phyloP scores from a whole-genome alignment of 2,113 vertebrate genomes.

The Micromys minutus region DNA sequence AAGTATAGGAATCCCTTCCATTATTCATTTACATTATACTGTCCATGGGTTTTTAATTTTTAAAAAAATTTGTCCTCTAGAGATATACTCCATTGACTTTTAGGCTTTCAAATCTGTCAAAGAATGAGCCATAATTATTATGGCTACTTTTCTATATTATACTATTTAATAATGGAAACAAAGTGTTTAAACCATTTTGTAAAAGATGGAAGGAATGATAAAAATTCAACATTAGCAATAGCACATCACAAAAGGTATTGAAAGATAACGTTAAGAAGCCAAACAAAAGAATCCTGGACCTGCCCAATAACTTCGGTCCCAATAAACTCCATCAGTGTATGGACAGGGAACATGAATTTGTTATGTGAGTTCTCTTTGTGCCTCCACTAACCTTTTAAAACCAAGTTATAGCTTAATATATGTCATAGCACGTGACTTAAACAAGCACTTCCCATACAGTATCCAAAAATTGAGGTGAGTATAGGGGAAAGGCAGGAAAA shows the following conservation, averaged over 20 bases:
- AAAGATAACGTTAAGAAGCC: not conserved
- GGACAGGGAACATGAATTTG: not conserved
- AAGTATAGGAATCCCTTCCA: constrained; percentile 47
- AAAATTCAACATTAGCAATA: not conserved
- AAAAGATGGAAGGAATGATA: not conserved
- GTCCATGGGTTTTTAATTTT: constrained; percentile 43
- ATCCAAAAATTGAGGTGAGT: not conserved
- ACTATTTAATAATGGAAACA: not conserved
- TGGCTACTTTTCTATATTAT: not conserved
- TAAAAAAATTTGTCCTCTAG: constrained; percentile 15
- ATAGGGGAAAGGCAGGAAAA: not conserved
- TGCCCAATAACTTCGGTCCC: not conserved
- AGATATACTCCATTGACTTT: not conserved
- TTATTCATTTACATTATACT: constrained; percentile 52
- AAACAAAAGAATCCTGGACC: not conserved
- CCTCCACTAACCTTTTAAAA: not conserved
- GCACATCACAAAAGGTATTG: not conserved
- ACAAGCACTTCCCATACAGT: not conserved
- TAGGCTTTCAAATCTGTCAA: not conserved
- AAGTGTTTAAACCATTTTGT: not conserved
- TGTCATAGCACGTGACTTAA: not conserved
- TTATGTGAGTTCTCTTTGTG: not conserved
- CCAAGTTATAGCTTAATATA: not conserved
- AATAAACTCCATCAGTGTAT: not conserved
- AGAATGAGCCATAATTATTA: not conserved